Conservation (phyloP, 2,113 vertebrate species). For the Catharus fuscescens region DNA sequence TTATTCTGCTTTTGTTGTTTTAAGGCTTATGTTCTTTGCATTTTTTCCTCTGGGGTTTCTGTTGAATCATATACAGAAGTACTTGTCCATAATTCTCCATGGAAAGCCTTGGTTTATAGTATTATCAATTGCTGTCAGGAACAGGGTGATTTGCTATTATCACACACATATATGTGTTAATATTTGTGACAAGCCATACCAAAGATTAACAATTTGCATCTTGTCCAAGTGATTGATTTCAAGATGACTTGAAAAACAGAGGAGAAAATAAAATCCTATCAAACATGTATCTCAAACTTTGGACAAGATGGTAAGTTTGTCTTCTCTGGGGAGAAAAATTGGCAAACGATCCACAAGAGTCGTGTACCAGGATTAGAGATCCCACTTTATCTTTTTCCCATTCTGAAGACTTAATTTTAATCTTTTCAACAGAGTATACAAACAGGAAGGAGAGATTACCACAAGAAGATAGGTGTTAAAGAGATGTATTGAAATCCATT, state of each 20-base stretch:
- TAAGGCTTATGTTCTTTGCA: not conserved
- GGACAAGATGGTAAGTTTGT: not conserved
- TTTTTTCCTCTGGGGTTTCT: not conserved
- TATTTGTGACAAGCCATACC: not conserved
- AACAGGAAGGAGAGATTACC: constrained; percentile 9
- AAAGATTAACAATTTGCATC: constrained; percentile 43
- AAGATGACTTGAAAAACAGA: not conserved
- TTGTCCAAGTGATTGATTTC: constrained; percentile 22
- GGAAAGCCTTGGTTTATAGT: constrained; percentile 8
- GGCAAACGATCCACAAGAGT: not conserved
- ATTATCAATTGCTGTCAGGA: not conserved
- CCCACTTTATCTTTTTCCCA: not conserved
- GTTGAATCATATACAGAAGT: not conserved
- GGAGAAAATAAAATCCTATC: constrained; percentile 30
- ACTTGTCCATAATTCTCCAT: not conserved
- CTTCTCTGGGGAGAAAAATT: constrained; percentile 1
- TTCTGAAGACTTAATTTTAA: constrained; percentile 40
- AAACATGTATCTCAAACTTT: not conserved
- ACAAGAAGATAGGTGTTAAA: not conserved
- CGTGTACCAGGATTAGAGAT: not conserved
- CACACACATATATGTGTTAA: not conserved
- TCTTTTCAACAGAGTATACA: not conserved
- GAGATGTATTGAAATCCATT: constrained; percentile 15
- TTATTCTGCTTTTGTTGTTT: constrained; percentile 45
- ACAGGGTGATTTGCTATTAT: not conserved